Base-by-base conservation (phyloP, 2,888 invertebrate species). In the Thecocarcelia acutangulata region DNA sequence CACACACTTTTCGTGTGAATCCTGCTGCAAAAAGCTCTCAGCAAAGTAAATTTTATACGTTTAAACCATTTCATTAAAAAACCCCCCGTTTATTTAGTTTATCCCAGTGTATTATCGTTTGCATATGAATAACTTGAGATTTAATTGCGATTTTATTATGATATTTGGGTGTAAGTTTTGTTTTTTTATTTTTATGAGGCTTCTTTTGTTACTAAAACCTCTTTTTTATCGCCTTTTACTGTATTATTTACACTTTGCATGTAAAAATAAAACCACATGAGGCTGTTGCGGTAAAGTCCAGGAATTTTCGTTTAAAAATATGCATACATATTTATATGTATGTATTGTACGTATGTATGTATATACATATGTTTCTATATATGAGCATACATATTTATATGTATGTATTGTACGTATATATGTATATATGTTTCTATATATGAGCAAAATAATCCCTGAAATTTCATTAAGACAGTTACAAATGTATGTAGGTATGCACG, bases 261-360 rank as follows among this genome's bases (percentile, higher is more conserved):
- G 17, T 24, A 1, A 24, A 37, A 40, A 15, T 21, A 33, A 76
- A 15, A 63, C 48, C 48, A 68, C 48, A 63, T 37, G 61, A 70
- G 56, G 21, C 15, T 77, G 56, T 77, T 77, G 76, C 56, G 69
- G 69, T 70, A 54, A 63, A 48, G 56, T 63, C 46, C 63, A 33
- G 33, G 42, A 59, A 44, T 58, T 13, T 50, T 48, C 37, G n/a
- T 11, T 52, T 33, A 33, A 33, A 33, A 6, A 33, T 8, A 33
- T 8, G 1, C 9, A 33, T 33, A 33, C 33, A 33, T 9, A 33
- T 8, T 6, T 9, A 33, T 8, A 33, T 33, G 33, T 6, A 33
- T 33, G 9, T 8, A 33, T n/a, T n/a, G n/a, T 33, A 9, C 33
- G 9, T 9, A 33, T 2, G 24, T 24, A 24, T 24, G 24, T 3